A percentile compares a stretch with the other conserved stretches of the same genome.
Evolutionary conservation across 2,888 invertebrate genomes (phyloP).

Genomic region (Strigamia crassipes): DNA sequence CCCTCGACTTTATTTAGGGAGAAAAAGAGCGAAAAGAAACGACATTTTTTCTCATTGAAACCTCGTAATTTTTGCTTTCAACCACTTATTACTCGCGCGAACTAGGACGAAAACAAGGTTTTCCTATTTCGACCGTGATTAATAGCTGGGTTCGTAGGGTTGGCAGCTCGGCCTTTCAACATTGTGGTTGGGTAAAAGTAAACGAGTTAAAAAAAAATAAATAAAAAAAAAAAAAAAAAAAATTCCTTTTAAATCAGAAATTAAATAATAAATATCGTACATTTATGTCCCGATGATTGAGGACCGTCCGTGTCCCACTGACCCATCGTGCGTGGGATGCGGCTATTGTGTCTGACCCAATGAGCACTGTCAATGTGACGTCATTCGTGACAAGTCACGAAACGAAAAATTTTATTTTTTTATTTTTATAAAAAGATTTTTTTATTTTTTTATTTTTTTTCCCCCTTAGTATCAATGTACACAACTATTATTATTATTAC

Average conservation of each 20-base stretch:
- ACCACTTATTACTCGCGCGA: slow-evolving; percentile 32
- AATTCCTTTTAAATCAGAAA: neutral
- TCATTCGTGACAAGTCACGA: slow-evolving; percentile 17
- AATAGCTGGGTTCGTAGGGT: slow-evolving; percentile 31
- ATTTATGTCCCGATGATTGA: slow-evolving; percentile 6
- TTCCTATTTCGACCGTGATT: slow-evolving; percentile 40
- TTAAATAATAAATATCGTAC: slow-evolving; percentile 1
- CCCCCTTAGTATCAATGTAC: neutral
- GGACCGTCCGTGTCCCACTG: slow-evolving; percentile 40
- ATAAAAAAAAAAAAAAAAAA: neutral
- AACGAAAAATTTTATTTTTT: neutral
- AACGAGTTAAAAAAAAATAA: too few relatives aligned
- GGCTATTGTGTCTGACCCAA: slow-evolving; percentile 24
- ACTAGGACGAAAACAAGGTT: slow-evolving; percentile 33
- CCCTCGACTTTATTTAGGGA: neutral
- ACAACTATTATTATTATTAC: neutral
- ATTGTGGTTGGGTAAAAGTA: neutral
- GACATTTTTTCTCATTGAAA: slow-evolving; percentile 10
- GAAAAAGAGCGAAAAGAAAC: neutral
- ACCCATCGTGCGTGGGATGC: slow-evolving; percentile 18
- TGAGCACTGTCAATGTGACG: neutral
- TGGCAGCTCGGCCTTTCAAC: slow-evolving; percentile 37
- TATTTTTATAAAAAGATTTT: neutral
- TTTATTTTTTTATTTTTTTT: neutral
- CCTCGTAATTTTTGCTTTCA: neutral